phyloP scores from a whole-genome alignment of 1,140 invertebrate species.

The Drosophila sp. region DNA sequence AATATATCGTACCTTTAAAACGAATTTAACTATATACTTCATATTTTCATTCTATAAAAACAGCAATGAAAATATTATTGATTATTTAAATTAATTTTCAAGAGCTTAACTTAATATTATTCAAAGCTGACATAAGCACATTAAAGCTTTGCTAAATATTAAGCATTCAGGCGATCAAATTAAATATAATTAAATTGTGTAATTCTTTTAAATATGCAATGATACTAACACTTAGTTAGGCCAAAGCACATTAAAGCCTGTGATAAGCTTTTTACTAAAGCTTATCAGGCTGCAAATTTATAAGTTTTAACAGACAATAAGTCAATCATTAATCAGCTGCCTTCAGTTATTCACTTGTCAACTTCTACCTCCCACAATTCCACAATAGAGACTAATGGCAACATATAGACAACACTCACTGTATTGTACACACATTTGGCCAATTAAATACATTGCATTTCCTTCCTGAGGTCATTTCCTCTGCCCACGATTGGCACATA shows the following conservation, averaged over 20 bases:
- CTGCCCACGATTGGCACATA: constrained; percentile 33
- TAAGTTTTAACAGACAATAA: background rate
- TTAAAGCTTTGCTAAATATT: too few relatives aligned
- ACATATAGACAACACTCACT: constrained; percentile 12
- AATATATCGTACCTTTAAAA: too few relatives aligned
- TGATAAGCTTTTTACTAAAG: background rate
- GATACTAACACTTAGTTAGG: too few relatives aligned
- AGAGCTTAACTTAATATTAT: too few relatives aligned
- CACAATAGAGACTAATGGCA: background rate
- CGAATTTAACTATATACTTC: too few relatives aligned
- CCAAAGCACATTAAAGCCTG: background rate
- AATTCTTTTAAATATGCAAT: background rate
- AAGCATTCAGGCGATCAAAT: too few relatives aligned
- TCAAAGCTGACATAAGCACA: too few relatives aligned
- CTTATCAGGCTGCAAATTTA: too few relatives aligned
- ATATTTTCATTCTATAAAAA: too few relatives aligned
- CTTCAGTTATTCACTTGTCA: background rate
- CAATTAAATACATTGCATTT: constrained; percentile 78
- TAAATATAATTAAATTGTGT: too few relatives aligned
- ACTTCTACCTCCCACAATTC: background rate
- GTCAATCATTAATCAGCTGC: constrained; percentile 5
- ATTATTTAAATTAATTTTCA: too few relatives aligned
- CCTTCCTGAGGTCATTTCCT: constrained; percentile 78
- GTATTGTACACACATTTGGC: constrained; percentile 42
- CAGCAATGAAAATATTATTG: too few relatives aligned